Evolutionary conservation across 2,113 vertebrate genomes (phyloP).

Genomic region (Ceyx margarethae): DNA sequence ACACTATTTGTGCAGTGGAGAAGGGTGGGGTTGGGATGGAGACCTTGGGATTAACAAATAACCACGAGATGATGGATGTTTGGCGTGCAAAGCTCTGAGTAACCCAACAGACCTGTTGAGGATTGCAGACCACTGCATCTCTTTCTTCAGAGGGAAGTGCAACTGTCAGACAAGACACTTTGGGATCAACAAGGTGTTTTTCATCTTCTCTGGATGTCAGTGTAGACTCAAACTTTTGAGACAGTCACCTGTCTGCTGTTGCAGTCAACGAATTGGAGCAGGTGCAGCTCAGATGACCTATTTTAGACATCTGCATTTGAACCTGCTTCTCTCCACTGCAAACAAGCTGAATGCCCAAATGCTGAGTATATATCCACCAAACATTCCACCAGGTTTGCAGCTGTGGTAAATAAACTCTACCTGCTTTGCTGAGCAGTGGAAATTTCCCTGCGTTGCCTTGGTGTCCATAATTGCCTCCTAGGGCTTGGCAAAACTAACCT

Average conservation of each 20-base stretch:
- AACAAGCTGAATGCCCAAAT: rapidly evolving
- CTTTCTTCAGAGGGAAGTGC: background rate
- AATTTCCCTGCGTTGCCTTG: background rate
- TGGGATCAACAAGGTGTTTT: background rate
- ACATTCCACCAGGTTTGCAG: background rate
- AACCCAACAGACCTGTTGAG: background rate
- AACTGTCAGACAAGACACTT: background rate
- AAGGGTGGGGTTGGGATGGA: background rate
- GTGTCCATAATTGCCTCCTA: background rate
- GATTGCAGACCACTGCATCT: background rate
- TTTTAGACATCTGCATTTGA: background rate
- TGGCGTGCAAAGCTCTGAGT: background rate
- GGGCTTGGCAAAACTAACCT: background rate
- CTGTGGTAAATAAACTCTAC: background rate
- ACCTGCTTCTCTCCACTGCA: background rate
- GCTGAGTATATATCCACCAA: background rate
- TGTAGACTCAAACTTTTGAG: background rate
- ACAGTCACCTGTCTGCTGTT: rapidly evolving
- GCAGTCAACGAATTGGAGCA: rapidly evolving
- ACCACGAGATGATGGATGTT: rapidly evolving
- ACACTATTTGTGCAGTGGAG: background rate
- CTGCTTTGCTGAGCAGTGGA: background rate
- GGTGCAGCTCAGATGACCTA: background rate
- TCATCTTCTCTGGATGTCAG: background rate
- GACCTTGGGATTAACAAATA: background rate